These are phyloP conservation scores for Corythaixoides concolor DNA, from an alignment of 2,113 vertebrate genomes.

Conservation along the genomic window DNA sequence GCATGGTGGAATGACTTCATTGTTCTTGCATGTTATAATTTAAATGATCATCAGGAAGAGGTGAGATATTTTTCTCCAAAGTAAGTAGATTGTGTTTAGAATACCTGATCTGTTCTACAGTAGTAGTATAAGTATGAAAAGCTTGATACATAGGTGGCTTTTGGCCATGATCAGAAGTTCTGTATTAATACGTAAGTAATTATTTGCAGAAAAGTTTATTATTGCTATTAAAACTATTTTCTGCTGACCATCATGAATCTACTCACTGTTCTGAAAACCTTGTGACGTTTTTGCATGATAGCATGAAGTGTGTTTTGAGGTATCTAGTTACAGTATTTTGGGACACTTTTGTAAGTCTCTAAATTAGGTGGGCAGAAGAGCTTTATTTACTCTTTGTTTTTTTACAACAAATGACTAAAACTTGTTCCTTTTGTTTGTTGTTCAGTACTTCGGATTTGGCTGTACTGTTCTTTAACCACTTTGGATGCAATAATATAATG, in stretches of 20 bases:
- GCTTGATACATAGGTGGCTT: background rate
- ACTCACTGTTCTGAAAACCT: background rate
- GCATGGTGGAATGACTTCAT: constrained; percentile 98
- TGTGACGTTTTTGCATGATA: background rate
- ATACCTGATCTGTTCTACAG: background rate
- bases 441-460: background rate
- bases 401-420: background rate
- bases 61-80: constrained; percentile 69
- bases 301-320: background rate
- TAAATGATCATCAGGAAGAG: constrained; percentile 94
- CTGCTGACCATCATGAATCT: background rate
- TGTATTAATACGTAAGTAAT: background rate
- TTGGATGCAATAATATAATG: background rate
- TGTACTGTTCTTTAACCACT: background rate
- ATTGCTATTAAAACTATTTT: background rate
- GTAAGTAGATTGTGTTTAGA: background rate
- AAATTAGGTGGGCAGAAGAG: background rate
- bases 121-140: background rate
- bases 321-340: background rate
- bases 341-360: background rate
- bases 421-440: background rate
- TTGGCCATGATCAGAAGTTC: background rate
- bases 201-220: background rate
- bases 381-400: background rate
- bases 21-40: constrained; percentile 95